Evolutionary conservation across 2,797 vertebrate species (phyloP).

Genomic region (Xenopus petersii): DNA sequence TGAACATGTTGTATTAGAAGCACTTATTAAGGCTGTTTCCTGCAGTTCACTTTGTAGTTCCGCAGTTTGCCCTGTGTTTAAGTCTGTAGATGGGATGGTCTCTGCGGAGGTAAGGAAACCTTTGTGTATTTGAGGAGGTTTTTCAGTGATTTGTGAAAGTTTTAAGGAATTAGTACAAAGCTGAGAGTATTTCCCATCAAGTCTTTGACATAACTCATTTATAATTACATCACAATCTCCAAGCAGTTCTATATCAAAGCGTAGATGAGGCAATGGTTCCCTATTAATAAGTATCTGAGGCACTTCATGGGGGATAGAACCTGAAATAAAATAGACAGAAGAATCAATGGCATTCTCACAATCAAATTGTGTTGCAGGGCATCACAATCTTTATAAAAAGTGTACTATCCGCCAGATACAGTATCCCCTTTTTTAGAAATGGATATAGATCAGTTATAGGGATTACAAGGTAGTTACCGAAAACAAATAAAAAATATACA

Average conservation of each 20-base stretch:
- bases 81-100: conserved; percentile 71
- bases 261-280: conserved; percentile 94
- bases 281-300: conserved; percentile 98
- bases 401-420: no score
- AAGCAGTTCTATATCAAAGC: conserved; percentile 96
- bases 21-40: conserved; percentile 57
- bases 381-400: no score
- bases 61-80: conserved; percentile 70
- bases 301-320: conserved; percentile 96
- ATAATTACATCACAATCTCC: conserved; percentile 97
- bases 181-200: conserved; percentile 87
- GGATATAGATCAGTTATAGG: no score
- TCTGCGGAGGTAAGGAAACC: conserved; percentile 62
- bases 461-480: no score
- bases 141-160: conserved; percentile 90
- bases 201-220: conserved; percentile 90
- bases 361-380: no score
- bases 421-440: no score
- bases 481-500: no score
- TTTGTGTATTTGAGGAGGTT: conserved; percentile 77
- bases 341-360: conserved; percentile 3
- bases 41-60: conserved; percentile 66
- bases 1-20: conserved; percentile 52
- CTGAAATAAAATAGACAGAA: conserved; percentile 59
- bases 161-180: conserved; percentile 86